phyloP scores from a whole-genome alignment of 1,140 invertebrate species.

The Rhizoglyphus robini region DNA sequence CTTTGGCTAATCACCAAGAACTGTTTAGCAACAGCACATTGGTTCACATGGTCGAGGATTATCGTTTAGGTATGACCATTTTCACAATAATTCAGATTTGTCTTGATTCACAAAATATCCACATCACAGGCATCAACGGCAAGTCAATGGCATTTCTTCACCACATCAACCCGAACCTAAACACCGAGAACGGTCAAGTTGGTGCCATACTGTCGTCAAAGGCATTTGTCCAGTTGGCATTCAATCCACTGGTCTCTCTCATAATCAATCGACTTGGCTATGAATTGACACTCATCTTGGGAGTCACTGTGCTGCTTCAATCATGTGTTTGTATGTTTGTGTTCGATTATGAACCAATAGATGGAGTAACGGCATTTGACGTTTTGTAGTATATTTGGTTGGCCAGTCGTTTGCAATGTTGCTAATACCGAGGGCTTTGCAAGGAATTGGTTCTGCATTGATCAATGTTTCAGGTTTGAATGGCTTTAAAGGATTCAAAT shows the following conservation, averaged over 20 bases:
- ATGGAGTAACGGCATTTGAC: not conserved
- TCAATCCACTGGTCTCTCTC: conserved; percentile 65
- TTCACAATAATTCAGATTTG: no score
- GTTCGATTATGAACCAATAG: not conserved
- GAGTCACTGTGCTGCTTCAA: conserved; percentile 19
- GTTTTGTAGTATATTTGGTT: conserved; percentile 62
- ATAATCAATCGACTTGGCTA: conserved; percentile 54
- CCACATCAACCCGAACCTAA: not conserved
- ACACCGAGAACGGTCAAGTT: conserved; percentile 54
- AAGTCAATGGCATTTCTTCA: not conserved
- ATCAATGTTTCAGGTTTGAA: conserved; percentile 56
- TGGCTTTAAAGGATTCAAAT: not conserved
- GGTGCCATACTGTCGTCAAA: conserved; percentile 70
- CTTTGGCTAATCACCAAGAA: no score
- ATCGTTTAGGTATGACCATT: conserved; percentile 3
- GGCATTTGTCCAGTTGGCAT: conserved; percentile 65
- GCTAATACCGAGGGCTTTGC: conserved; percentile 62
- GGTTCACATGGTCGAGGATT: not conserved
- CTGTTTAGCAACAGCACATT: no score
- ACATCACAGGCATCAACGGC: not conserved
- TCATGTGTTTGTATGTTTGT: conserved; percentile 23
- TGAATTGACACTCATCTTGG: conserved; percentile 44
- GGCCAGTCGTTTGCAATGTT: conserved; percentile 57
- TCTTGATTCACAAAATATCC: not conserved
- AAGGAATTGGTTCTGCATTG: conserved; percentile 70